These are phyloP conservation scores for Pungitius pungitius DNA, from an alignment of 2,113 vertebrate genomes.

Conservation along the genomic window DNA sequence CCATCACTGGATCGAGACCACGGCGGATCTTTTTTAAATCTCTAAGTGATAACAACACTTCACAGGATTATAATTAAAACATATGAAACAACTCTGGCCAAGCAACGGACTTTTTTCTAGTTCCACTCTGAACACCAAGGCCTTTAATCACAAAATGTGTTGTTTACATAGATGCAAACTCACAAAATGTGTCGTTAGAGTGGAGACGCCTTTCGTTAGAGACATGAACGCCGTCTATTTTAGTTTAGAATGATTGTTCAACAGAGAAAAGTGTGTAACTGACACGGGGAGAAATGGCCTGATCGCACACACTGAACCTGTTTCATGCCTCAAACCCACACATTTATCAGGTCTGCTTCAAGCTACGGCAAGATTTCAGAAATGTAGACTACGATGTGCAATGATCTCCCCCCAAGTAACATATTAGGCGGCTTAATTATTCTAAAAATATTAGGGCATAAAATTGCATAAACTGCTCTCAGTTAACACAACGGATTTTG, in stretches of 20 bases:
- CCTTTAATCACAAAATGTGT: too few relatives aligned
- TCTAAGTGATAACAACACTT: slow-evolving; percentile 1
- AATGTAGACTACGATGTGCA: background rate
- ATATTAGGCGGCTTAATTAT: background rate
- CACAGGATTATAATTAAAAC: background rate
- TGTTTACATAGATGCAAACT: background rate
- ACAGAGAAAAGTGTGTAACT: slow-evolving; percentile 38
- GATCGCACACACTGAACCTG: slow-evolving; percentile 22
- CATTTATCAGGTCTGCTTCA: slow-evolving; percentile 6
- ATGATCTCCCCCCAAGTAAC: background rate
- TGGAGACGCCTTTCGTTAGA: background rate
- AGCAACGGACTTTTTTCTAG: background rate
- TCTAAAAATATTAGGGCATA: background rate
- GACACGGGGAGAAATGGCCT: slow-evolving; percentile 58
- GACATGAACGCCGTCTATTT: background rate
- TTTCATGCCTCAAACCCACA: slow-evolving; percentile 40
- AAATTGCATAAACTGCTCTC: background rate
- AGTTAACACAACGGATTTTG: background rate
- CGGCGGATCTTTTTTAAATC: slow-evolving; percentile 9
- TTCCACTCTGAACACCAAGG: background rate
- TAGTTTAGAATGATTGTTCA: background rate
- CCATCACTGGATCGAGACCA: background rate
- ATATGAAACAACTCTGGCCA: background rate
- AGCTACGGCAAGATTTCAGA: background rate
- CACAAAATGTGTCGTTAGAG: background rate